Conservation (phyloP, 2,113 vertebrate genomes). For the Gobius niger region DNA sequence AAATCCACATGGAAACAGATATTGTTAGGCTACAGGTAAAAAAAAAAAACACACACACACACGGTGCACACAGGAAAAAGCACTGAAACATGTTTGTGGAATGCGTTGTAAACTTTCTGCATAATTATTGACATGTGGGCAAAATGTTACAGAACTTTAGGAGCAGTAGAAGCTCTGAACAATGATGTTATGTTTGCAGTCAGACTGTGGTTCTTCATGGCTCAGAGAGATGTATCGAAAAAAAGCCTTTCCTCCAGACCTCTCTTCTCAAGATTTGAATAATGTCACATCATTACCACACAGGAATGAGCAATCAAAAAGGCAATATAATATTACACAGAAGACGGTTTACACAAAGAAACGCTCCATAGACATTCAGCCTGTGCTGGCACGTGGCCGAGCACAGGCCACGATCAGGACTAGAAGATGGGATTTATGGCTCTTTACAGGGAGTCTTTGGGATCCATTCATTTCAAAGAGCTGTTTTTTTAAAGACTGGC, state of each 20-base stretch:
- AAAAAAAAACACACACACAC: neutral
- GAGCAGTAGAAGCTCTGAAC: neutral
- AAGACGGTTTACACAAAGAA: too few relatives aligned
- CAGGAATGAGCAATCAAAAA: too few relatives aligned
- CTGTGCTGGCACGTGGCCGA: too few relatives aligned
- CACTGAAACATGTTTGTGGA: neutral
- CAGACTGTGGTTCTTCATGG: neutral
- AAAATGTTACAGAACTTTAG: neutral
- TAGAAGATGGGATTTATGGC: too few relatives aligned
- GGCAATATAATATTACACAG: too few relatives aligned
- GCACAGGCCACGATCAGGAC: too few relatives aligned
- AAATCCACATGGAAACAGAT: conserved; percentile 26
- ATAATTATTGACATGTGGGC: neutral
- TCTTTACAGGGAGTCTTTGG: too few relatives aligned
- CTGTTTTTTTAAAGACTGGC: too few relatives aligned
- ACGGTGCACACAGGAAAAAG: neutral
- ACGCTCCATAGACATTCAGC: too few relatives aligned
- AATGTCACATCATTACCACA: too few relatives aligned
- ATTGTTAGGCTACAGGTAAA: conserved; percentile 11
- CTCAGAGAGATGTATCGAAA: neutral
- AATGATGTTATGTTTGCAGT: neutral
- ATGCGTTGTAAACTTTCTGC: conserved; percentile 6
- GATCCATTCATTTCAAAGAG: too few relatives aligned
- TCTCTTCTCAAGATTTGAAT: neutral
- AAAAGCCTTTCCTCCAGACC: neutral